Conservation (phyloP, 1,140 invertebrate species). For the Sinonovacula constricta region DNA sequence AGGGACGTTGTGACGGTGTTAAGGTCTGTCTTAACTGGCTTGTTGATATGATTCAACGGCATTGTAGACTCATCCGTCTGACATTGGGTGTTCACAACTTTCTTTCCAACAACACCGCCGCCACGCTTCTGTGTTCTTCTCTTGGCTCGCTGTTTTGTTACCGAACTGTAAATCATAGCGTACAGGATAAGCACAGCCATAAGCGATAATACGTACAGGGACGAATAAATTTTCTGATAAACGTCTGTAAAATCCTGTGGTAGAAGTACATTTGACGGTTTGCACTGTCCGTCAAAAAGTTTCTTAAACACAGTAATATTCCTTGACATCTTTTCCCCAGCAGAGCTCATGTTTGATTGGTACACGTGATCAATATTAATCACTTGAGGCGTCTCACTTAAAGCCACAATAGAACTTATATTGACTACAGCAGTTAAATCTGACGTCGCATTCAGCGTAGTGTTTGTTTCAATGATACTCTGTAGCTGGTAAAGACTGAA, state of each 20-base stretch:
- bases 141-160: conserved; percentile 61
- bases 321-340: too few relatives aligned
- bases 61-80: conserved; percentile 47
- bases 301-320: not conserved
- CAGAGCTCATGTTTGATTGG: not conserved
- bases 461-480: not conserved
- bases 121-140: conserved; percentile 53
- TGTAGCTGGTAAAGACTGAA: conserved; percentile 63
- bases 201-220: conserved; percentile 66
- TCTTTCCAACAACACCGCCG: conserved; percentile 16
- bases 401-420: not conserved
- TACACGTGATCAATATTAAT: conserved; percentile 3
- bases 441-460: not conserved
- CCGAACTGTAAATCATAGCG: conserved; percentile 68
- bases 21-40: conserved; percentile 5
- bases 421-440: not conserved
- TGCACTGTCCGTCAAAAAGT: conserved; percentile 61
- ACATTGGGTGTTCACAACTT: conserved; percentile 44
- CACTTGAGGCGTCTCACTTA: not conserved
- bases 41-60: conserved; percentile 20
- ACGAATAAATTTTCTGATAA: conserved; percentile 70
- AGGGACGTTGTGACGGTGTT: conserved; percentile 16
- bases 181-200: conserved; percentile 69
- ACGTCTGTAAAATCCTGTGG: conserved; percentile 60
- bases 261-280: conserved; percentile 54